Conservation (phyloP, 2,888 invertebrate genomes). For the Coronaproctus castanopsis region DNA sequence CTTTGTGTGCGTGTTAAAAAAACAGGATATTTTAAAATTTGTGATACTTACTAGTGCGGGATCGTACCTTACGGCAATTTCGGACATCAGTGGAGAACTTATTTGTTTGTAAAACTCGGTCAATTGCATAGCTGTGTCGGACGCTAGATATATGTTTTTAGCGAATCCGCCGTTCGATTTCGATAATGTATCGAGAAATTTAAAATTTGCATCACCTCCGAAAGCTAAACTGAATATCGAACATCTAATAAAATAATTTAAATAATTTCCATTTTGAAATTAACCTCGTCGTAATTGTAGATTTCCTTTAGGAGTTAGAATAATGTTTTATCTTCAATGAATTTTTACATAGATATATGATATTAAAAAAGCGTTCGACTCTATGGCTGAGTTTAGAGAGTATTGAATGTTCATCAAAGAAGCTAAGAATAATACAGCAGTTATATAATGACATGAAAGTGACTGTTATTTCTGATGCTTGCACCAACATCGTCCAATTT, state of each 20-base stretch:
- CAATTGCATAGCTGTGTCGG: conserved; percentile 42
- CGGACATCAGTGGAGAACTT: conserved; percentile 40
- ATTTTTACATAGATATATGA: not conserved
- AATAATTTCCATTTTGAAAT: not conserved
- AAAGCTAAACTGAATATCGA: conserved; percentile 39
- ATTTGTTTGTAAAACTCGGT: conserved; percentile 43
- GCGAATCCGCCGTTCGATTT: too few species aligned
- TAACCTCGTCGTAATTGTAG: too few species aligned
- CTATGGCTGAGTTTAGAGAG: too few species aligned
- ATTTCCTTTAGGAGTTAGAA: too few species aligned
- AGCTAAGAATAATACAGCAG: too few species aligned
- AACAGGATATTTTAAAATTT: not conserved
- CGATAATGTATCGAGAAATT: conserved; percentile 41
- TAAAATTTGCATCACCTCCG: conserved; percentile 42
- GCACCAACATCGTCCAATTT: too few species aligned
- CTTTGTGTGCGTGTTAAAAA: not conserved
- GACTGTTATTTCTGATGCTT: too few species aligned
- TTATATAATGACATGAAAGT: too few species aligned
- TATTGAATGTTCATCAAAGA: too few species aligned
- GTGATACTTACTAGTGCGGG: conserved; percentile 28
- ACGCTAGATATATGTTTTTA: conserved; percentile 48
- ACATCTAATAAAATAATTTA: not conserved
- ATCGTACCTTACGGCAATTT: conserved; percentile 41
- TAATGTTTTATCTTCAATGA: not conserved
- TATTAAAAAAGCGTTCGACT: too few species aligned